Conservation (phyloP, 2,113 vertebrate species). For the Petrocephalus microphthalmus region DNA sequence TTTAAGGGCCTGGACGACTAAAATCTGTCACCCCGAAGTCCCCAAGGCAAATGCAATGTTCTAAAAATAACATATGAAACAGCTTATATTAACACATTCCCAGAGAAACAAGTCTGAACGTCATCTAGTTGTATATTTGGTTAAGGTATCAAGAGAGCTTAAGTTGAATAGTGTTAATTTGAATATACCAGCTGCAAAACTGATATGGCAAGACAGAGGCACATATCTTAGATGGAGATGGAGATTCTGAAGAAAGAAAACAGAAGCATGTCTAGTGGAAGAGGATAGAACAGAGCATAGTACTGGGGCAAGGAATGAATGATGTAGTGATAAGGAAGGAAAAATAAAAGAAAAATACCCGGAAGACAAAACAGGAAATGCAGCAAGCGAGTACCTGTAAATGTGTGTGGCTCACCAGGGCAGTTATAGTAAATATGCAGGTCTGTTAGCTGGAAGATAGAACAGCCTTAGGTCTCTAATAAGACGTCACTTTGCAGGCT, state of each 20-base stretch:
- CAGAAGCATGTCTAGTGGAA: background rate
- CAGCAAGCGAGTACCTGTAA: background rate
- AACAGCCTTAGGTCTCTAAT: background rate
- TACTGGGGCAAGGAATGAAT: background rate
- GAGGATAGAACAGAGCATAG: background rate
- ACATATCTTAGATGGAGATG: background rate
- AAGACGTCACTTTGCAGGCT: background rate
- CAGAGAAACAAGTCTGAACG: background rate
- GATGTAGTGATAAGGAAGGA: background rate
- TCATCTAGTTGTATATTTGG: background rate
- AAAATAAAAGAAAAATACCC: background rate
- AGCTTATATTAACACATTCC: background rate
- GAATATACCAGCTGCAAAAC: background rate
- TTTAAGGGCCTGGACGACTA: background rate
- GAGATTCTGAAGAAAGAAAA: background rate
- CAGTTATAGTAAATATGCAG: background rate
- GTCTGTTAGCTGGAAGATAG: background rate
- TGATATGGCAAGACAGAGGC: background rate
- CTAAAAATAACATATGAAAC: background rate
- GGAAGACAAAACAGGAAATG: background rate
- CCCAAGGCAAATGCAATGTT: background rate
- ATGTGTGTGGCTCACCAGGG: background rate
- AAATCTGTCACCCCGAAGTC: background rate
- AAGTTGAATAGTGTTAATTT: background rate
- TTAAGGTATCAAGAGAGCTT: background rate